Evolutionary conservation across 2,888 invertebrate species (phyloP).

Genomic region (Didymodactylos carnosus): DNA sequence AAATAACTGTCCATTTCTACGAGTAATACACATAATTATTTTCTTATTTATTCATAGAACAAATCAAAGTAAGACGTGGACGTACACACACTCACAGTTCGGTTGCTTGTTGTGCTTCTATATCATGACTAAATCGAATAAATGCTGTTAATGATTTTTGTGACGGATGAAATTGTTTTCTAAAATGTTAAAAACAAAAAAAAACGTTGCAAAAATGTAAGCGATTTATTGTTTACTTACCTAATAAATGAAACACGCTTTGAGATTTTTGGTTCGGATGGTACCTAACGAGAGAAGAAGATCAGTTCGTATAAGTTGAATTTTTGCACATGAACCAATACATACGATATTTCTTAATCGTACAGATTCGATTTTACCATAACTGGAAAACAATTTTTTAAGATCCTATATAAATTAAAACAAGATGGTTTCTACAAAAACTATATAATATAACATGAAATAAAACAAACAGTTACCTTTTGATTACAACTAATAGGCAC

Average conservation of each 20-base stretch:
- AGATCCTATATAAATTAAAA: neutral
- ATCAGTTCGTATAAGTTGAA: too few relatives aligned
- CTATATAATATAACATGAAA: neutral
- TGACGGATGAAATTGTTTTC: constrained; percentile 12
- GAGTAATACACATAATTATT: neutral
- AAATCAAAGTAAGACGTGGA: too few relatives aligned
- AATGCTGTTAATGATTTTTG: constrained; percentile 5
- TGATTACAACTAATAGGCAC: neutral
- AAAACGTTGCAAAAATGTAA: neutral
- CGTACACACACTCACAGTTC: neutral
- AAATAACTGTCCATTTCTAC: constrained; percentile 7
- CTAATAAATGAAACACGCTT: constrained; percentile 11
- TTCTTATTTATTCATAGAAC: too few relatives aligned
- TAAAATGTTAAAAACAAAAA: neutral
- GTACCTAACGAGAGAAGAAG: neutral
- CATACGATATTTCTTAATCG: constrained; percentile 13
- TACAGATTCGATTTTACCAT: constrained; percentile 7
- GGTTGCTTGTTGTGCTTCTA: constrained; percentile 5
- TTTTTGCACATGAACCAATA: neutral
- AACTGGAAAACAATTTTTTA: constrained; percentile 4
- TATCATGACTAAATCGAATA: constrained; percentile 8
- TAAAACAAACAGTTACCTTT: constrained; percentile 1
- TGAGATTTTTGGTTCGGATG: constrained; percentile 2
- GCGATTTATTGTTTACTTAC: neutral
- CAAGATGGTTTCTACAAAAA: neutral